These are phyloP conservation scores for Megalops cyprinoides DNA, from an alignment of 2,797 vertebrate species.

Conservation along the genomic window DNA sequence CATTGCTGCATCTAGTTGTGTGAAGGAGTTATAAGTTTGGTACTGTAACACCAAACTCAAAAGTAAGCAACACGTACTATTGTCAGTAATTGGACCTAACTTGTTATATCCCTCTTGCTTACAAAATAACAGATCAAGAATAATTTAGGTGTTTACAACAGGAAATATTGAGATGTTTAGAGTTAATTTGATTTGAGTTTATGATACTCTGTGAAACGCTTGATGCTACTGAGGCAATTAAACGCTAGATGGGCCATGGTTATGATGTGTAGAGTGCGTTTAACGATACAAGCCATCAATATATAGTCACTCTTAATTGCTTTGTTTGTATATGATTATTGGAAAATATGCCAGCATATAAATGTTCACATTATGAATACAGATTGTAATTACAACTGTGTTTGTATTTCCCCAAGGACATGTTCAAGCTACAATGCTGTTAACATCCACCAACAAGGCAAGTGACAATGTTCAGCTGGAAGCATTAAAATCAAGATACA, in stretches of 20 bases:
- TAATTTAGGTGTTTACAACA: slow-evolving; percentile 7
- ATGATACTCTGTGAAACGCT: slow-evolving; percentile 7
- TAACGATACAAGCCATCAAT: slow-evolving; percentile 14
- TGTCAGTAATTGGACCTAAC: not conserved
- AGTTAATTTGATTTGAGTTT: slow-evolving; percentile 5
- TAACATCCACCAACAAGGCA: slow-evolving; percentile 22
- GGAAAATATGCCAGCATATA: slow-evolving; percentile 20
- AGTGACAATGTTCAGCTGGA: not conserved
- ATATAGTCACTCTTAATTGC: slow-evolving; percentile 18
- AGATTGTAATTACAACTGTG: slow-evolving; percentile 27
- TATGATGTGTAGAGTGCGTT: slow-evolving; percentile 1
- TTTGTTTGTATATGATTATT: slow-evolving; percentile 28
- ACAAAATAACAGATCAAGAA: slow-evolving; percentile 1
- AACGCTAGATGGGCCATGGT: not conserved
- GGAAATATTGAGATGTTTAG: slow-evolving; percentile 18
- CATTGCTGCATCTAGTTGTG: too few species aligned
- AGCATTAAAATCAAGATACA: slow-evolving; percentile 14
- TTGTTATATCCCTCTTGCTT: slow-evolving; percentile 4
- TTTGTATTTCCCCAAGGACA: not conserved
- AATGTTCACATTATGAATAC: slow-evolving; percentile 17
- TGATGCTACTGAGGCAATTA: not conserved
- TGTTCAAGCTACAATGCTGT: slow-evolving; percentile 18
- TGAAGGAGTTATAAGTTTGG: not conserved
- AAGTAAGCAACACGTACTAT: not conserved
- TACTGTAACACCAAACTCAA: not conserved